Conservation (phyloP, 1,140 invertebrate species). For the Hormaphis cornu region DNA sequence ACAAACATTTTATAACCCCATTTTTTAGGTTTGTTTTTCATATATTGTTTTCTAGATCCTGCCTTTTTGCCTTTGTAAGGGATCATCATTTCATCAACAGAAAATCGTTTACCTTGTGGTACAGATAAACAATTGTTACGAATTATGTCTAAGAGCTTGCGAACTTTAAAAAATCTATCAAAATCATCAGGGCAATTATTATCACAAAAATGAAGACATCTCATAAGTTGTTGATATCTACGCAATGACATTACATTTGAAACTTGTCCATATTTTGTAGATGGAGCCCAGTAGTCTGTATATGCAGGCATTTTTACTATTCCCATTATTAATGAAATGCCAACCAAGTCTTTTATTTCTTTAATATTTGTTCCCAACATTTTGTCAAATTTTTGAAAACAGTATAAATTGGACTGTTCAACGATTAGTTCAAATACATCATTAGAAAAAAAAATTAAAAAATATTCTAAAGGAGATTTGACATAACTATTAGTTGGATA, state of each 20-base stretch:
- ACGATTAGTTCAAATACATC: slow-evolving; percentile 34
- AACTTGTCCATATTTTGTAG: slow-evolving; percentile 33
- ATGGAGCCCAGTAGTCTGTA: slow-evolving; percentile 37
- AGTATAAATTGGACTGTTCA: slow-evolving; percentile 35
- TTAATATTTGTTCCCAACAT: slow-evolving; percentile 19
- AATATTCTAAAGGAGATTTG: slow-evolving; percentile 33
- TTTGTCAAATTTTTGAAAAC: slow-evolving; percentile 29
- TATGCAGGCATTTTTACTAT: slow-evolving; percentile 34
- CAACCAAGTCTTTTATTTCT: slow-evolving; percentile 38
- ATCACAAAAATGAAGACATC: slow-evolving; percentile 40
- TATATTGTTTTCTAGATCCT: slow-evolving; percentile 40
- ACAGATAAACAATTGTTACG: slow-evolving; percentile 39
- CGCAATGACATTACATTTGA: slow-evolving; percentile 39
- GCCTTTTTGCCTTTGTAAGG: slow-evolving; percentile 44
- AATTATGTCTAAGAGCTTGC: slow-evolving; percentile 39
- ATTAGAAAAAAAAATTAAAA: slow-evolving; percentile 34
- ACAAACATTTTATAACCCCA: slow-evolving; percentile 43
- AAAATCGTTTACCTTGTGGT: slow-evolving; percentile 38
- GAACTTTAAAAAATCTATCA: slow-evolving; percentile 40
- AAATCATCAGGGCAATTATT: slow-evolving; percentile 35
- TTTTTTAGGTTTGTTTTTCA: slow-evolving; percentile 41
- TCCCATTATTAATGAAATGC: slow-evolving; percentile 36
- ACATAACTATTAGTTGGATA: not conserved
- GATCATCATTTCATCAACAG: slow-evolving; percentile 44
- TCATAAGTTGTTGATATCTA: slow-evolving; percentile 38